phyloP scores from a whole-genome alignment of 2,888 invertebrate species.

The Altica lythri region DNA sequence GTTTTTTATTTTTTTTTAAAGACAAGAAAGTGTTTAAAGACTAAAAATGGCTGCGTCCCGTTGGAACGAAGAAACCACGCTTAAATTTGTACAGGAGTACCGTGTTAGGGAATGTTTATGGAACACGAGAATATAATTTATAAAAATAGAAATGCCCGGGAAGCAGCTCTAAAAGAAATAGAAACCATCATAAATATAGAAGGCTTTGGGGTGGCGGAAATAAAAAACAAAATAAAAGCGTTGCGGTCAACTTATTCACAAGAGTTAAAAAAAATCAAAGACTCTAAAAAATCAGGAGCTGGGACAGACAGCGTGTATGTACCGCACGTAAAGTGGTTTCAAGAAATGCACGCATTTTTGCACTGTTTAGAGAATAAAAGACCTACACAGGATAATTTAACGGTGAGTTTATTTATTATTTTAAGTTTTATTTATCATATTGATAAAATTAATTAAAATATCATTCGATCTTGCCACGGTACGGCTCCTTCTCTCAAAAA shows the following conservation, averaged over 20 bases:
- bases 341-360: slow-evolving; percentile 2
- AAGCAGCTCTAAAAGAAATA: slow-evolving; percentile 16
- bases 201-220: slow-evolving; percentile 11
- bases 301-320: slow-evolving; percentile 4
- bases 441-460: slow-evolving; percentile 4
- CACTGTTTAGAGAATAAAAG: slow-evolving; percentile 2
- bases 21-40: no score
- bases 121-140: neutral
- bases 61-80: no score
- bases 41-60: no score
- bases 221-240: slow-evolving; percentile 14
- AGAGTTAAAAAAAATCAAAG: slow-evolving; percentile 2
- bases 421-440: neutral
- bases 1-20: no score
- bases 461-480: slow-evolving; percentile 19
- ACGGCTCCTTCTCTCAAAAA: slow-evolving; percentile 20
- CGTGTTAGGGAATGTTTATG: no score
- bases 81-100: no score
- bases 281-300: slow-evolving; percentile 6
- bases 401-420: slow-evolving; percentile 2
- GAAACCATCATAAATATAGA: slow-evolving; percentile 12
- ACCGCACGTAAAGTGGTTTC: slow-evolving; percentile 10
- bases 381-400: slow-evolving; percentile 7
- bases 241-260: slow-evolving; percentile 21
- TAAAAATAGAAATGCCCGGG: slow-evolving; percentile 16